A percentile compares a stretch with the other conserved stretches of the same genome.
phyloP scores from a whole-genome alignment of 2,888 invertebrate species.

The Napeogenes sylphis region DNA sequence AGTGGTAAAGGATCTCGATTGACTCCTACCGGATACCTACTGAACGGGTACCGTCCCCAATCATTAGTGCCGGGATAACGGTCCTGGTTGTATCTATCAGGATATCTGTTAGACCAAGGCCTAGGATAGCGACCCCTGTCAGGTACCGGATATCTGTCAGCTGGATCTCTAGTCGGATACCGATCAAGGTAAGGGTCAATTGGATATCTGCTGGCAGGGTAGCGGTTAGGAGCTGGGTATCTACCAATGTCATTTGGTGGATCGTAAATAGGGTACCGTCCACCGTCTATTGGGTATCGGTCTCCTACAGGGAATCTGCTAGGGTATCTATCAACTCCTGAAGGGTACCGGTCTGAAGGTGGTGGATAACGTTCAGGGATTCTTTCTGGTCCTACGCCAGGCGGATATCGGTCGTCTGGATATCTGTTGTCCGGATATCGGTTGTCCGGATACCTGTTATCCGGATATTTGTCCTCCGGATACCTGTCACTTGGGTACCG shows the following conservation, averaged over 20 bases:
- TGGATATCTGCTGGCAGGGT: slow-evolving; percentile 63
- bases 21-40: slow-evolving; percentile 68
- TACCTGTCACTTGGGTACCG: slow-evolving; percentile 54
- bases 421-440: slow-evolving; percentile 67
- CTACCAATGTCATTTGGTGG: slow-evolving; percentile 56
- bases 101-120: slow-evolving; percentile 58
- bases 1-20: slow-evolving; percentile 72
- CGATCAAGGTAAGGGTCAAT: slow-evolving; percentile 59
- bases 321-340: slow-evolving; percentile 62
- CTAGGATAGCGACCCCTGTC: slow-evolving; percentile 62
- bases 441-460: slow-evolving; percentile 52
- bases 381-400: slow-evolving; percentile 1
- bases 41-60: slow-evolving; percentile 69
- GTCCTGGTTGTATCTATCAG: slow-evolving; percentile 73
- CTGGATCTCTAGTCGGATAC: slow-evolving; percentile 63
- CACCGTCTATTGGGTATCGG: slow-evolving; percentile 63
- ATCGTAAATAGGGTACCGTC: slow-evolving; percentile 53
- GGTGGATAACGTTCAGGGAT: slow-evolving; percentile 5
- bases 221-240: slow-evolving; percentile 60
- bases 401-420: slow-evolving; percentile 59
- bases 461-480: slow-evolving; percentile 72
- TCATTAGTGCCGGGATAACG: slow-evolving; percentile 56
- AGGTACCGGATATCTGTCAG: slow-evolving; percentile 68
- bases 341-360: slow-evolving; percentile 57
- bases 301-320: slow-evolving; percentile 66